phyloP scores from a whole-genome alignment of 2,113 vertebrate species.

The Mirounga angustirostris region DNA sequence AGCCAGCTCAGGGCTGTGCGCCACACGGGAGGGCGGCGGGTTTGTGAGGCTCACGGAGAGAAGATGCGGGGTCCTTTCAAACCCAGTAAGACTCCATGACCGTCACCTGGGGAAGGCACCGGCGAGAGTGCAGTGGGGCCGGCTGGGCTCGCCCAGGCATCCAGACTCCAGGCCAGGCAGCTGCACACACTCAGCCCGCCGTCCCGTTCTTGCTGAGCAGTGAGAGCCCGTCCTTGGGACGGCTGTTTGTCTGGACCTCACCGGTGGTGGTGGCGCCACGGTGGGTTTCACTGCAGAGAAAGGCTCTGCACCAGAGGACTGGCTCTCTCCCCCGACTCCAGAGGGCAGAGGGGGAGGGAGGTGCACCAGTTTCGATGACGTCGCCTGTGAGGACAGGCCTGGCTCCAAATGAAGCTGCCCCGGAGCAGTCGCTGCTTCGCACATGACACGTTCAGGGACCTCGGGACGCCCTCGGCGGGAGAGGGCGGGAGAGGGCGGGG shows the following conservation, averaged over 20 bases:
- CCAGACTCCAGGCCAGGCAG: not conserved
- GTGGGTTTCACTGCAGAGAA: no score
- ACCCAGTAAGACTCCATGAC: no score
- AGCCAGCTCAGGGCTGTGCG: rapidly evolving
- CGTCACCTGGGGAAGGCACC: not conserved
- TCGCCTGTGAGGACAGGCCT: not conserved
- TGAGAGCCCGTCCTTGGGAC: not conserved
- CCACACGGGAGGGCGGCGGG: not conserved
- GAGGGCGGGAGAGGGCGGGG: not conserved
- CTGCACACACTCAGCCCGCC: no score
- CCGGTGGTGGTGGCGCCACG: rapidly evolving
- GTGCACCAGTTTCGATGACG: rapidly evolving
- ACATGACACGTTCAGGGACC: rapidly evolving
- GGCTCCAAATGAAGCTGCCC: no score
- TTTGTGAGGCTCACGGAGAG: not conserved
- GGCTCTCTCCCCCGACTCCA: not conserved
- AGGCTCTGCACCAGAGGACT: not conserved
- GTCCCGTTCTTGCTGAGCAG: not conserved
- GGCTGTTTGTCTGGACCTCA: no score
- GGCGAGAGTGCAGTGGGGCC: not conserved
- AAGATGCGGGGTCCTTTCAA: not conserved
- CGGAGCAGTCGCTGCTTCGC: not conserved
- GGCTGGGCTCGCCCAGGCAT: not conserved
- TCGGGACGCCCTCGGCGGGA: not conserved
- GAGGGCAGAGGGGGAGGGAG: no score